These are phyloP conservation scores for Cinclus mexicanus DNA, from an alignment of 2,113 vertebrate species.

Conservation along the genomic window DNA sequence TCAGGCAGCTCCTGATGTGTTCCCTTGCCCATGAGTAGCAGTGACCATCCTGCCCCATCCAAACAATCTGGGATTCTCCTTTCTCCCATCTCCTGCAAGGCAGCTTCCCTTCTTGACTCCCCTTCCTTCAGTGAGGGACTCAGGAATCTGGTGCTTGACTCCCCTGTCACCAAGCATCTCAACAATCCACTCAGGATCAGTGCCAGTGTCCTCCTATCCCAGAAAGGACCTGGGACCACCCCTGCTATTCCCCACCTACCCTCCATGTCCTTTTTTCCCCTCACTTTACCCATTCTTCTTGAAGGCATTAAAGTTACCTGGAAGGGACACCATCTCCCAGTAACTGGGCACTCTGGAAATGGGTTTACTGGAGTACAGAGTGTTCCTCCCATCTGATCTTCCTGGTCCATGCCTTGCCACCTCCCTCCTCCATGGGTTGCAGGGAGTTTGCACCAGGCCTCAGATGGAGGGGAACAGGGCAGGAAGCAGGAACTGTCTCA, in stretches of 20 bases:
- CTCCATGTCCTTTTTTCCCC: not conserved
- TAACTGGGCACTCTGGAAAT: not conserved
- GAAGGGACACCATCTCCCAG: not conserved
- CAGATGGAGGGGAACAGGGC: not conserved
- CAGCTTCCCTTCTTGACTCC: not conserved
- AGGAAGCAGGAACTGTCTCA: not conserved
- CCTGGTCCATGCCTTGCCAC: not conserved
- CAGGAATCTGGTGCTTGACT: not conserved
- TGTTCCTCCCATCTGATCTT: not conserved
- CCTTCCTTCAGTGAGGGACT: not conserved
- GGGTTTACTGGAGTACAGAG: not conserved
- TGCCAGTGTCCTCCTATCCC: not conserved
- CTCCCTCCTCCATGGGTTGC: not conserved
- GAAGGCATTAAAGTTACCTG: not conserved
- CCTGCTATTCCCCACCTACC: not conserved
- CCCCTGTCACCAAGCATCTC: not conserved
- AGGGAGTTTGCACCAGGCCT: not conserved
- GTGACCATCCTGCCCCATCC: not conserved
- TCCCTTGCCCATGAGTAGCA: not conserved
- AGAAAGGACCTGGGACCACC: not conserved
- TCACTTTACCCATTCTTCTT: not conserved
- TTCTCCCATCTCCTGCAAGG: not conserved
- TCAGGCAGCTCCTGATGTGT: not conserved
- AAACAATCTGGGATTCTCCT: not conserved
- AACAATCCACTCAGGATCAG: fast-evolving